Conservation (phyloP, 2,888 invertebrate species). For the Caenorhabditis doughertyi region DNA sequence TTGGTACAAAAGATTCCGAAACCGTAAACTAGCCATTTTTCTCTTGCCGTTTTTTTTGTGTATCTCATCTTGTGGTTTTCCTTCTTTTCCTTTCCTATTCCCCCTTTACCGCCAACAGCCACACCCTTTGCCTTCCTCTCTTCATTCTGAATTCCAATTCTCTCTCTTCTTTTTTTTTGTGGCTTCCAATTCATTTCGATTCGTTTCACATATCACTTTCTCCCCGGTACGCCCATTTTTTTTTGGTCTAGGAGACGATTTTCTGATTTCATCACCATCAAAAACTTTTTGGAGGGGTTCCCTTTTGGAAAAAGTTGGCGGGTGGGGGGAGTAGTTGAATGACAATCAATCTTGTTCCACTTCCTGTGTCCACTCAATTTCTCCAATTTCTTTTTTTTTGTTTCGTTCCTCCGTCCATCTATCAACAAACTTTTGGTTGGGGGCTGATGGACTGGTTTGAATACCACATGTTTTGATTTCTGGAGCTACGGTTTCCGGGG, state of each 20-base stretch:
- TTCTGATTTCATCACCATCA: no score
- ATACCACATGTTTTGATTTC: constrained; percentile 12
- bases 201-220: constrained; percentile 45
- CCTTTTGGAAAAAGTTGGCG: not conserved
- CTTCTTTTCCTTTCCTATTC: constrained; percentile 15
- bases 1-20: no score
- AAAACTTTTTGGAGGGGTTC: no score
- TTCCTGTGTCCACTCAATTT: constrained; percentile 38
- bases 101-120: constrained; percentile 13
- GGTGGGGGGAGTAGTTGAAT: no score
- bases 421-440: not conserved
- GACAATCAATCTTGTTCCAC: constrained; percentile 55
- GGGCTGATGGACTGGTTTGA: constrained; percentile 38
- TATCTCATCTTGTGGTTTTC: constrained; percentile 30
- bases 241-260: no score
- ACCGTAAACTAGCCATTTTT: not conserved
- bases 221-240: no score
- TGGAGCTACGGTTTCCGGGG: no score
- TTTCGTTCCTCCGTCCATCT: constrained; percentile 8
- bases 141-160: constrained; percentile 28
- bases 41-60: not conserved
- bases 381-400: not conserved
- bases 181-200: constrained; percentile 36
- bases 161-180: not conserved
- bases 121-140: constrained; percentile 11